Evolutionary conservation across 2,797 vertebrate species (phyloP).

Genomic region (Pagetopsis macropterus): DNA sequence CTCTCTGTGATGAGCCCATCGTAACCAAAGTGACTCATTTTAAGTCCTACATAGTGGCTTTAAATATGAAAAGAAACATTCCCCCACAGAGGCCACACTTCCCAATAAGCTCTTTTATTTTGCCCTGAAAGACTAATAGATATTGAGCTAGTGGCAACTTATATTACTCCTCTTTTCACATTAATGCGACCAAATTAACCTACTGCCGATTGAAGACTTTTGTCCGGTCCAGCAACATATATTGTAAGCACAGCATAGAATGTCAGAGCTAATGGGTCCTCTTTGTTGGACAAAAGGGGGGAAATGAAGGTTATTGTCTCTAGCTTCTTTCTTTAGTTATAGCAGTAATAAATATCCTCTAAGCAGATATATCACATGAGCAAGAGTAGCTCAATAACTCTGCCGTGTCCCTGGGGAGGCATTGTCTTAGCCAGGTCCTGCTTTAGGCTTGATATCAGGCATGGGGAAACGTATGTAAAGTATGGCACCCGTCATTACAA

Average conservation of each 20-base stretch:
- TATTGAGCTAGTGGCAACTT: slow-evolving; percentile 8
- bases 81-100: not conserved
- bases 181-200: slow-evolving; percentile 34
- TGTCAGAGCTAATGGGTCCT: slow-evolving; percentile 44
- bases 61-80: not conserved
- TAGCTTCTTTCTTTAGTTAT: slow-evolving; percentile 53
- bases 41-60: not conserved
- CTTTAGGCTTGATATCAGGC: slow-evolving; percentile 44
- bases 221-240: slow-evolving; percentile 16
- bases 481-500: slow-evolving; percentile 34
- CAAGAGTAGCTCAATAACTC: slow-evolving; percentile 55
- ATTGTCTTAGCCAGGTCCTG: slow-evolving; percentile 33
- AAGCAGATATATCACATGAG: slow-evolving; percentile 61
- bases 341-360: slow-evolving; percentile 61
- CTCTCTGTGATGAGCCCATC: not conserved
- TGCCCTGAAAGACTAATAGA: slow-evolving; percentile 9
- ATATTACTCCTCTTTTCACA: slow-evolving; percentile 8
- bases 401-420: slow-evolving; percentile 37
- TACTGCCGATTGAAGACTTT: slow-evolving; percentile 27
- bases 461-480: slow-evolving; percentile 41
- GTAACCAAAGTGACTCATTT: not conserved
- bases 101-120: slow-evolving; percentile 21
- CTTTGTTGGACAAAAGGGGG: slow-evolving; percentile 38
- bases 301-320: slow-evolving; percentile 55
- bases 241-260: slow-evolving; percentile 29